Percentiles rank a stretch among this genome's conserved stretches.
phyloP scores from a whole-genome alignment of 1,140 invertebrate genomes.

The Drosophila ogumai region DNA sequence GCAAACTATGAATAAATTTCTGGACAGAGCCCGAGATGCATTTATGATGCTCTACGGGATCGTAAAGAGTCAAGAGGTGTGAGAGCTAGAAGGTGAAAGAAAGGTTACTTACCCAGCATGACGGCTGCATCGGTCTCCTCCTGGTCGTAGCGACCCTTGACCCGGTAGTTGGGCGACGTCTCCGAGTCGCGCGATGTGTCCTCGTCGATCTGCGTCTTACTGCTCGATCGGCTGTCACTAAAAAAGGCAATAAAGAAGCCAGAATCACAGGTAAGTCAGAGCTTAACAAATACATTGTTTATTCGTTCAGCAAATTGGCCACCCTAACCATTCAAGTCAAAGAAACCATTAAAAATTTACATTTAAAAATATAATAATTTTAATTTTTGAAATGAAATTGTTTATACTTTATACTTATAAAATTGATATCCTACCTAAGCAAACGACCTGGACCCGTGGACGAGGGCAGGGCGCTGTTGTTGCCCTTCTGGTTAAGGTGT shows the following conservation, averaged over 20 bases:
- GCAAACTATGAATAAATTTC: slow-evolving; percentile 75
- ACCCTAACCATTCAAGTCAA: neutral
- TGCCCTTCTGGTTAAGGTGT: slow-evolving; percentile 91
- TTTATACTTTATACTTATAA: neutral
- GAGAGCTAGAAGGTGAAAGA: slow-evolving; percentile 16
- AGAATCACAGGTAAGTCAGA: neutral
- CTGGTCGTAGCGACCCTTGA: slow-evolving; percentile 92
- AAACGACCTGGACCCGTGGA: slow-evolving; percentile 79
- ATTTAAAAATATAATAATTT: too few species aligned
- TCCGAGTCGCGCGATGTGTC: slow-evolving; percentile 95
- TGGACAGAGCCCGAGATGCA: slow-evolving; percentile 10
- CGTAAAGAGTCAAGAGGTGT: slow-evolving; percentile 69
- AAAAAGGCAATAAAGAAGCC: neutral
- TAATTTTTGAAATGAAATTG: too few species aligned
- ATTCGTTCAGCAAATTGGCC: neutral
- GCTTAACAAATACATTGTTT: neutral
- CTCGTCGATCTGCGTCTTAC: slow-evolving; percentile 91
- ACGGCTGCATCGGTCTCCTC: slow-evolving; percentile 98
- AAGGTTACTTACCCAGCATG: slow-evolving; percentile 91
- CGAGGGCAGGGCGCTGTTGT: slow-evolving; percentile 71
- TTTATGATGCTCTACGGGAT: slow-evolving; percentile 30
- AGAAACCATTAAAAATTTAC: neutral
- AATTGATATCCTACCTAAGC: slow-evolving; percentile 63
- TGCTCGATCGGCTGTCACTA: slow-evolving; percentile 85
- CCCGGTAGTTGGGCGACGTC: slow-evolving; percentile 92